Evolutionary conservation across 2,888 invertebrate species (phyloP), one percentile per base, ranked within the genome.

Genomic region (Pseudolycoriella hygida): DNA sequence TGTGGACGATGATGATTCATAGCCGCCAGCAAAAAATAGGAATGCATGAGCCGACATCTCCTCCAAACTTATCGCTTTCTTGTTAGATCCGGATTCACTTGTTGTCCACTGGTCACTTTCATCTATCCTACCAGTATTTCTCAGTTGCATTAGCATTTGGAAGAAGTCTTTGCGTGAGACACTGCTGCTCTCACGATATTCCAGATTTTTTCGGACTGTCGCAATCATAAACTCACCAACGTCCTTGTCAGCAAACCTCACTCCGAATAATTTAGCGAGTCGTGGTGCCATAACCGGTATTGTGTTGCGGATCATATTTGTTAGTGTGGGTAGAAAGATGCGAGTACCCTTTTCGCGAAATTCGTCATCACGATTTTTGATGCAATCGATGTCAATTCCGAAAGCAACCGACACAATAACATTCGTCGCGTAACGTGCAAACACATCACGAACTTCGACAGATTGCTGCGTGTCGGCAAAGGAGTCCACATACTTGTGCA

Each of bases 401-500:
- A 62, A 64, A n/a, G 56, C 59, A 46, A 60, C 59, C 3, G 57
- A 54, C 8, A 58, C 56, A 17, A 62, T 60, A 4, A 59, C 55
- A 47, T 61, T 59, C 46, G 59, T 58, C 10, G 60, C 56, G 44
- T 55, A 61, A 30, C 56, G 53, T 2, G 59, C 59, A 15, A 56
- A 54, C 8, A 56, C 48, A 42, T 58, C 55, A 19, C 53, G 53
- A 14, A 71, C 62, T 50, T 73, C 68, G 0, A 70, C 55, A 1
- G 60, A 53, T 46, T 64, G 57, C 3, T 55, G 56, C 2, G 59
- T 60, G 1, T 56, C 54, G 8, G 61, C 51, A 6, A 60, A 47
- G n/a, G 56, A 53, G 14, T 65, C 60, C 2, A 67, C 60, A 42
- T 66, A 66, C 10, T 55, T 54, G 2, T 64, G 53, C 49, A 74